Evolutionary conservation across 1,140 invertebrate genomes (phyloP).

Genomic region (Diprion similis): DNA sequence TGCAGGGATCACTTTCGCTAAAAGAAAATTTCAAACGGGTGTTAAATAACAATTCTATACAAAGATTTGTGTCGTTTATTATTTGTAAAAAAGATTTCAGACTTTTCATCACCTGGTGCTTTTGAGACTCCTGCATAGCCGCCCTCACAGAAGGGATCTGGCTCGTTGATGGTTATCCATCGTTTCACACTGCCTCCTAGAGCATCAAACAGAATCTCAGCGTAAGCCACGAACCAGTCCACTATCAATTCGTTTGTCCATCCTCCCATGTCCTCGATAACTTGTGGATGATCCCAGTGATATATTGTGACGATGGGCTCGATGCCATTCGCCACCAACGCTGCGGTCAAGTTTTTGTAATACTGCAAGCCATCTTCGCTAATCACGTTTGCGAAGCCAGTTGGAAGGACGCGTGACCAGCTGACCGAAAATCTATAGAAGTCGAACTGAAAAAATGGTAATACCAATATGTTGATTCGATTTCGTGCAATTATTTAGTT

Average conservation of each 20-base stretch:
- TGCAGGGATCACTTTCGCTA: slow-evolving; percentile 49
- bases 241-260: slow-evolving; percentile 67
- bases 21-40: slow-evolving; percentile 23
- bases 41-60: neutral
- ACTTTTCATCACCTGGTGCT: slow-evolving; percentile 28
- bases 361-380: slow-evolving; percentile 63
- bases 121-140: slow-evolving; percentile 35
- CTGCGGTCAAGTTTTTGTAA: slow-evolving; percentile 68
- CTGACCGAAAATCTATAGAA: slow-evolving; percentile 67
- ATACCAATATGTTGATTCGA: neutral
- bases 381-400: slow-evolving; percentile 53
- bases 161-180: slow-evolving; percentile 62
- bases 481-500: too few relatives aligned
- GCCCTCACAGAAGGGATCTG: slow-evolving; percentile 47
- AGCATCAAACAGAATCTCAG: slow-evolving; percentile 57
- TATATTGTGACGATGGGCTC: slow-evolving; percentile 48
- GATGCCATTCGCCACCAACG: slow-evolving; percentile 45
- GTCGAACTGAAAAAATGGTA: slow-evolving; percentile 38
- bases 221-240: slow-evolving; percentile 64
- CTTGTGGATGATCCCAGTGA: slow-evolving; percentile 72
- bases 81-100: slow-evolving; percentile 31
- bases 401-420: slow-evolving; percentile 66
- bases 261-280: slow-evolving; percentile 67
- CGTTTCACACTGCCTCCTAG: slow-evolving; percentile 58
- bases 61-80: slow-evolving; percentile 56